These are phyloP conservation scores for Atrina japonica DNA, from an alignment of 2,888 invertebrate genomes.

Conservation along the genomic window DNA sequence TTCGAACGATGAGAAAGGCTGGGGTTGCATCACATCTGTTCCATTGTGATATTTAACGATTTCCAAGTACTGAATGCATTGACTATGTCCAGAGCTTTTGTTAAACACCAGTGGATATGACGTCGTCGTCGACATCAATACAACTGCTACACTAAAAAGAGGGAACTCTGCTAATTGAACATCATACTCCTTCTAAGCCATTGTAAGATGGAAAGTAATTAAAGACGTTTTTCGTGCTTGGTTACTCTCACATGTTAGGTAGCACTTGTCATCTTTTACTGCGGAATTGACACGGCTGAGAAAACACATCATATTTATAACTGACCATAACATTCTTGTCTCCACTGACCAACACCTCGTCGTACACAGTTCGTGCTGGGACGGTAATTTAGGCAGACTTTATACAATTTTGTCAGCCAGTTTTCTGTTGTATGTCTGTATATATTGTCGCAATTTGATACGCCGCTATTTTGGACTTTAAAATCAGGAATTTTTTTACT, in stretches of 20 bases:
- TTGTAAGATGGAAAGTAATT: constrained; percentile 41
- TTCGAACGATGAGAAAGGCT: constrained; percentile 58
- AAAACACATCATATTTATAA: constrained; percentile 32
- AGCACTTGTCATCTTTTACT: constrained; percentile 4
- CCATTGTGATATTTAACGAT: constrained; percentile 42
- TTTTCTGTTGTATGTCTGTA: neutral
- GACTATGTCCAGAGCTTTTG: constrained; percentile 38
- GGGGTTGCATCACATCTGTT: constrained; percentile 58
- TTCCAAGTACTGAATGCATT: constrained; percentile 37
- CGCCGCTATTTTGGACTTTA: constrained; percentile 26
- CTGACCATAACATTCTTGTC: constrained; percentile 23
- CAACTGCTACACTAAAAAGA: constrained; percentile 24
- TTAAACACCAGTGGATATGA: constrained; percentile 27
- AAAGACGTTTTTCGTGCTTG: constrained; percentile 32
- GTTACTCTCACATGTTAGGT: constrained; percentile 23
- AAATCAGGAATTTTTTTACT: constrained; percentile 12
- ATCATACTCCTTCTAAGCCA: constrained; percentile 15
- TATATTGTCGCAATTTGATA: neutral
- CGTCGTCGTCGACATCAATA: constrained; percentile 30
- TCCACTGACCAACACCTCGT: constrained; percentile 16
- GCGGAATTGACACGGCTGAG: constrained; percentile 28
- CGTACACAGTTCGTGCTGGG: no score
- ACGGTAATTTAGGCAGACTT: neutral
- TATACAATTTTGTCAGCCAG: neutral
- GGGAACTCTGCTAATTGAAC: constrained; percentile 25